Evolutionary conservation across 53 echinoderm and acorn worm genomes (phyloP).

Genomic region (Stichopus horrens): DNA sequence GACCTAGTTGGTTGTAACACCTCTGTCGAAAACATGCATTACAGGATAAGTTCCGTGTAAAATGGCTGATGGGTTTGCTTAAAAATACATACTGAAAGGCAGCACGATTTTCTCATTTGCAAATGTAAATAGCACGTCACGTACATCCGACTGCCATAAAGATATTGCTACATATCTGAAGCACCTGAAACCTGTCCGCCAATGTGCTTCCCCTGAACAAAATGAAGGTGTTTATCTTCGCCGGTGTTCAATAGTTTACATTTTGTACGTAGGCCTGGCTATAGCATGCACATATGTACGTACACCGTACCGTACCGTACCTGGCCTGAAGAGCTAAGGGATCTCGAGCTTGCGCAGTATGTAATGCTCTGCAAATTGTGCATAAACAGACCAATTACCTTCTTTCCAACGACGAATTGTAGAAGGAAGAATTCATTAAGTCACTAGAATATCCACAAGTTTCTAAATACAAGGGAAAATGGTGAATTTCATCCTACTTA

Average conservation of each 20-base stretch:
- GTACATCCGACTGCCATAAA: not conserved
- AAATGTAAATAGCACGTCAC: not conserved
- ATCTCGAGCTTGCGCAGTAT: not conserved
- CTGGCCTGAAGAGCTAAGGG: not conserved
- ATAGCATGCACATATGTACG: not conserved
- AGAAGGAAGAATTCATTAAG: not conserved
- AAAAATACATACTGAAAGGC: not conserved
- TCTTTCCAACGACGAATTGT: not conserved
- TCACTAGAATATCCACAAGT: not conserved
- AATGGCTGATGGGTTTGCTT: not conserved
- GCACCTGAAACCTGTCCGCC: not conserved
- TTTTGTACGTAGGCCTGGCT: not conserved
- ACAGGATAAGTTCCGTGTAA: not conserved
- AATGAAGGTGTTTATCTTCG: not conserved
- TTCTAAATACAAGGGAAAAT: not conserved
- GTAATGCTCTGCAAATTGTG: not conserved
- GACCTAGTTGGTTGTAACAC: not conserved
- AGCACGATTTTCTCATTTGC: not conserved
- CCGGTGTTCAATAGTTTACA: not conserved
- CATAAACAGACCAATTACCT: not conserved
- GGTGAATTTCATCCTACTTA: constrained; percentile 11
- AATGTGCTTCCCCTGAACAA: not conserved
- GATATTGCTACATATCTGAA: not conserved
- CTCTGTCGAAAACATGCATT: not conserved
- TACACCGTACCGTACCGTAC: not conserved